Conservation (phyloP, 2,797 vertebrate species). For the Clarias fuscus region DNA sequence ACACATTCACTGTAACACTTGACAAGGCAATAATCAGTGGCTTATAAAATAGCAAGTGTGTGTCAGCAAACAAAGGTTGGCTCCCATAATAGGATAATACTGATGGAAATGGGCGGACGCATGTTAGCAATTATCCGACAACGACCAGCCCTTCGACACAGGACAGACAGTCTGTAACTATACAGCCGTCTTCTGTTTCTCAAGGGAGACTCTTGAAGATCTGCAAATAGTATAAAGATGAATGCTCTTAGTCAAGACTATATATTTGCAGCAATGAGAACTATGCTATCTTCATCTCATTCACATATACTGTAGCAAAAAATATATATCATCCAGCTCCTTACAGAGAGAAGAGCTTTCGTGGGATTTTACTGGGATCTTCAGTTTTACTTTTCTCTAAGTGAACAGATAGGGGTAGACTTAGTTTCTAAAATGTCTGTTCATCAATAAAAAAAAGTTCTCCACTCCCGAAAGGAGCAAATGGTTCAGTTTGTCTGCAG, state of each 20-base stretch:
- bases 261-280: slow-evolving; percentile 4
- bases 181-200: background rate
- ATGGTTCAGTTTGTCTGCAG: background rate
- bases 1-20: background rate
- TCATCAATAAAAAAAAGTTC: background rate
- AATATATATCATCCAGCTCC: slow-evolving; percentile 7
- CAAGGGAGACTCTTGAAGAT: background rate
- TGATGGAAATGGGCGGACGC: background rate
- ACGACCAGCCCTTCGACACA: slow-evolving; percentile 7
- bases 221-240: slow-evolving; percentile 13
- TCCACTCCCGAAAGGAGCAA: background rate
- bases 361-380: background rate
- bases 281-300: slow-evolving; percentile 12
- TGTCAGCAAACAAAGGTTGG: background rate
- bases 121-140: background rate
- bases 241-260: background rate
- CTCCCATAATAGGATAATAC: background rate
- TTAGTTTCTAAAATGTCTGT: background rate
- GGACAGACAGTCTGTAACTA: background rate
- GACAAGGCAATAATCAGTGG: slow-evolving; percentile 4
- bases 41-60: slow-evolving; percentile 2
- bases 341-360: background rate
- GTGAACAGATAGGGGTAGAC: background rate
- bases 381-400: background rate
- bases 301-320: slow-evolving; percentile 7